Evolutionary conservation across 2,797 vertebrate genomes (phyloP), one percentile per base, ranked within the genome.

Genomic region (Glyptemys insculpta): DNA sequence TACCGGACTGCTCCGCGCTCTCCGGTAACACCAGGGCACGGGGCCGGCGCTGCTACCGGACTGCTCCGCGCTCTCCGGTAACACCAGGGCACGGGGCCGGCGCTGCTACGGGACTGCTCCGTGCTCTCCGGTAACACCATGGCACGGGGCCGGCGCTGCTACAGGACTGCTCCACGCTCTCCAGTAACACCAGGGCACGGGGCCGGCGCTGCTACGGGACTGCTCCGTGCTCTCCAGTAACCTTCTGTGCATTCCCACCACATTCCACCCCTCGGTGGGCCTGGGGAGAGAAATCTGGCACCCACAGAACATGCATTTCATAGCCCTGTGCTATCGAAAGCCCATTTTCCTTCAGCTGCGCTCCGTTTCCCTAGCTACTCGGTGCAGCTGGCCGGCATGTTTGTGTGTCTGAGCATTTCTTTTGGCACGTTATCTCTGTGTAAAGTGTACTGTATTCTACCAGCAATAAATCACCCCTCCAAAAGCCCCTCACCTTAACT

Each of bases 291-390:
- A 23, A 72, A 72, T 41, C n/a, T 23, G n/a, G n/a, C 65, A 11
- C n/a, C 18, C 65, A 23, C 65, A 41, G 65, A 10, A 41, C n/a
- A 41, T 5, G 11, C n/a, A 25, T 41, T 72, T 23, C 65, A 31
- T 11, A 23, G 18, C n/a, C 65, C 19, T 37, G n/a, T 23, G 9
- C 10, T 72, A 21, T 41, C 18, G 5, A 72, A 47, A 79, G 84
- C 94, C 95, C 96, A 92, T 96, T 97, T 95, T 92, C 94, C 89
- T 97, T 95, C 96, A 95, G 95, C 96, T 96, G 96, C 72, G 95
- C 94, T 62, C 93, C 94, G 97, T 97, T 97, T 97, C 97, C 97
- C 97, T 97, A 57, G 95, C 96, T 96, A 96, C 97, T 93, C 95
- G 2, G 88, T 10, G 1, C 97, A 97, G 96, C 97, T 97, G 97